These are phyloP conservation scores for Portunus trituberculatus DNA, from an alignment of 1,140 invertebrate species.

Conservation along the genomic window DNA sequence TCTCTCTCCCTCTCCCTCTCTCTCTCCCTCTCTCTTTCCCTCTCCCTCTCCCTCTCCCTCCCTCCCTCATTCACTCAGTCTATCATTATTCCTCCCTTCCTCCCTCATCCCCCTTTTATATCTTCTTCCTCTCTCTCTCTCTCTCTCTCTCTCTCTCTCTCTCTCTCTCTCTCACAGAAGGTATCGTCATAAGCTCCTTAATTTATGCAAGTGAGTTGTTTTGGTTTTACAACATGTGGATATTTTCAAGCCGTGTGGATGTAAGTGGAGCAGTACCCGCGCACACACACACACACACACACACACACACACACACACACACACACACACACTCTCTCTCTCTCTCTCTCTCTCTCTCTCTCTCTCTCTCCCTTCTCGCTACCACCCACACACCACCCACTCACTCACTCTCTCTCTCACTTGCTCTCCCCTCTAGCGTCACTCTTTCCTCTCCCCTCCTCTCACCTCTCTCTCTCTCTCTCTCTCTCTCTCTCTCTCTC, in stretches of 20 bases:
- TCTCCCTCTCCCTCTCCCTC: background rate
- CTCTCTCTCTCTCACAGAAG: no score
- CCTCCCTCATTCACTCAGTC: no score
- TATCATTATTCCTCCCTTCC: no score
- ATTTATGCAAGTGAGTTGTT: no score
- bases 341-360: background rate
- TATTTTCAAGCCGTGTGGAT: background rate
- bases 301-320: slow-evolving; percentile 42
- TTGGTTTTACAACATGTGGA: no score
- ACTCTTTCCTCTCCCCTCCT: background rate
- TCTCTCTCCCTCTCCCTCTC: background rate
- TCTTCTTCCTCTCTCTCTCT: no score
- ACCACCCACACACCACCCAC: background rate
- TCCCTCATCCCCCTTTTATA: no score
- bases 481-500: background rate
- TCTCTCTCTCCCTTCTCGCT: background rate
- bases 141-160: no score
- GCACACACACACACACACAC: slow-evolving; percentile 37
- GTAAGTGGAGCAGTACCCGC: background rate
- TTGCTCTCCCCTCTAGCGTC: background rate
- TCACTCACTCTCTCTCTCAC: background rate
- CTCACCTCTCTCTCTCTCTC: background rate
- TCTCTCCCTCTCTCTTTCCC: background rate
- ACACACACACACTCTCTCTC: slow-evolving; percentile 27
- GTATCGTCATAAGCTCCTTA: no score